Evolutionary conservation across 2,113 vertebrate genomes (phyloP), one percentile per base, ranked within the genome.

Genomic region (Pangasianodon gigas): DNA sequence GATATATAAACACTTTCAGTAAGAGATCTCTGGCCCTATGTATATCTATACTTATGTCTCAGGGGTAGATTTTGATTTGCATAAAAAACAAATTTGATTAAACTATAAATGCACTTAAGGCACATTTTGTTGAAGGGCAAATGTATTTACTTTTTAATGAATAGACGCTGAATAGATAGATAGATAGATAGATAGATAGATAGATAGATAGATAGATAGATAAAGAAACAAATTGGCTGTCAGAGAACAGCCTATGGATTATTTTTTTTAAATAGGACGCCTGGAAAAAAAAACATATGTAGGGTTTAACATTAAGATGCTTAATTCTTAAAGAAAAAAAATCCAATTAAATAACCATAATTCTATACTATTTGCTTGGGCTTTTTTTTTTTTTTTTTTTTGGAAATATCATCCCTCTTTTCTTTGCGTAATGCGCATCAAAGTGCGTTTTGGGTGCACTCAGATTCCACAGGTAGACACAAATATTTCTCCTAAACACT

Each of bases 381-480:
- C 8, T 77, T 26, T 46, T 14, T 52, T 1, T 52, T 6, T 32
- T 10, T 74, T 26, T 51, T n/a, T 8, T n/a, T 37, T 37, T 37
- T 37, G 37, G 24, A 18, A 16, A 81, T 1, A n/a, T 2, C 26
- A 10, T 37, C 18, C 52, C 29, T 54, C 29, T 19, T 56, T 37
- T 37, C 80, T 37, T 9, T 51, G 77, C 51, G 32, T 60, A 44
- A 60, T 60, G 82, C 56, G 52, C 52, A 83, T 41, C 9, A 11
- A 6, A 6, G 56, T 84, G 81, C 54, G 56, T 32, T 60, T 60
- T 84, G 54, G n/a, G 3, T 41, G 32, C 54, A 24, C 81, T 58
- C 80, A 32, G 80, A 83, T 83, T 56, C 82, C 56, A 84, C 82
- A 84, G 82, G 82, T 84, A 60, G 37, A 84, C 32, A 41, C 52